Evolutionary conservation across 2,113 vertebrate species (phyloP).

Genomic region (Nyctibius bracteatus): DNA sequence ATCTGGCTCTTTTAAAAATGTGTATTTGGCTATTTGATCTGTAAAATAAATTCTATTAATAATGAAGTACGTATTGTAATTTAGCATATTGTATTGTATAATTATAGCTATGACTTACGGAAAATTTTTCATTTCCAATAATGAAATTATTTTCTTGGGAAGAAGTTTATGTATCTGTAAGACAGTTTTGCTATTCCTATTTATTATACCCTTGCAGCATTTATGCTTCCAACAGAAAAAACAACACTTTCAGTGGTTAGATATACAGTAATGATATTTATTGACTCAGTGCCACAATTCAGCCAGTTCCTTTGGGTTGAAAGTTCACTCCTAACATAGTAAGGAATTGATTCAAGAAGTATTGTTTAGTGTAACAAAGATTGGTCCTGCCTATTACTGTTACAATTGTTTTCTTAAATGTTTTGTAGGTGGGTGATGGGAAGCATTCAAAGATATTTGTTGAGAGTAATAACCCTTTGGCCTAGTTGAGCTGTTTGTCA

Average conservation of each 20-base stretch:
- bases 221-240: background rate
- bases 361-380: background rate
- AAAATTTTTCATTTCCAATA: background rate
- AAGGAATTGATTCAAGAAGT: background rate
- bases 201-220: background rate
- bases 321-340: background rate
- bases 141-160: background rate
- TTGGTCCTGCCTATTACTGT: background rate
- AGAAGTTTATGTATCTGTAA: conserved; percentile 11
- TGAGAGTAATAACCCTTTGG: background rate
- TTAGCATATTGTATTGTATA: conserved; percentile 47
- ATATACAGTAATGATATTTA: background rate
- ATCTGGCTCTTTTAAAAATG: conserved; percentile 44
- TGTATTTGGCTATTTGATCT: conserved; percentile 58
- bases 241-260: background rate
- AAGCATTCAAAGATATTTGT: background rate
- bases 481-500: background rate
- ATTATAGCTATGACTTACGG: background rate
- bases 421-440: background rate
- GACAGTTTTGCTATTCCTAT: background rate
- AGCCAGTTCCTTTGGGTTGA: background rate
- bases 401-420: background rate
- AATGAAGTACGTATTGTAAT: conserved; percentile 42
- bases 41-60: conserved; percentile 61
- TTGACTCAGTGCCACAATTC: background rate